Base-by-base conservation (phyloP, 2,113 vertebrate genomes). In the Crotalus tigris region DNA sequence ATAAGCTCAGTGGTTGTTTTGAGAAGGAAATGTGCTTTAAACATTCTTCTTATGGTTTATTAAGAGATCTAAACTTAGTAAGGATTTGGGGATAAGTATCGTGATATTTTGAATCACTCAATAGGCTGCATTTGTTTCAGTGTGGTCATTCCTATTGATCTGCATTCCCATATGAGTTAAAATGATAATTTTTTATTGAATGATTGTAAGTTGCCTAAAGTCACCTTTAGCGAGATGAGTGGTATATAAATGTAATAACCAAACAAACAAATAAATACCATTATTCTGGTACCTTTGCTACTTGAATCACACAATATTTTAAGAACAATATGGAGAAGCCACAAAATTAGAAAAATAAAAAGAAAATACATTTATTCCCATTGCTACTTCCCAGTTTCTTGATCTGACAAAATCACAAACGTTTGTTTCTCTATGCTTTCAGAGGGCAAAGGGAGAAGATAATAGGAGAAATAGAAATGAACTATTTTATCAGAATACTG, bases 401-500 rank as follows among this genome's bases (percentile, higher is more conserved):
- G 12, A 5, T 58, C 21, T 5, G 23, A 1, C 17, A 33, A 58
- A 90, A 53, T 13, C 58, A 24, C 88, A 57, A 13, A 44, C 92
- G 2, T 64, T 53, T 49, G 9, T 19, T 61, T 39, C 9, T 5
- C 54, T 85, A 0, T 51, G 61, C 29, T 90, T 39, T 94, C 46
- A 19, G 87, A 0, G 39, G 53, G 69, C 93, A 86, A 85, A 49
- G 85, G 33, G 26, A 33, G 88, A 91, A 94, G 24, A 54, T 81
- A 29, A 23, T 51, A 8, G 49, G 46, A 91, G 87, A 92, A 96
- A 91, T 3, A 51, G 39, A 53, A 90, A 81, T 39, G 92, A 94
- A 92, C 59, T 23, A 0, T 51, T 93, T 87, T 17, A 86, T 57
- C 59, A 44, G 13, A 92, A 55, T 81, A n/a, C 5, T 94, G 53